Base-by-base conservation (phyloP, 2,888 invertebrate genomes). In the Paralinhomoeus sp. region DNA sequence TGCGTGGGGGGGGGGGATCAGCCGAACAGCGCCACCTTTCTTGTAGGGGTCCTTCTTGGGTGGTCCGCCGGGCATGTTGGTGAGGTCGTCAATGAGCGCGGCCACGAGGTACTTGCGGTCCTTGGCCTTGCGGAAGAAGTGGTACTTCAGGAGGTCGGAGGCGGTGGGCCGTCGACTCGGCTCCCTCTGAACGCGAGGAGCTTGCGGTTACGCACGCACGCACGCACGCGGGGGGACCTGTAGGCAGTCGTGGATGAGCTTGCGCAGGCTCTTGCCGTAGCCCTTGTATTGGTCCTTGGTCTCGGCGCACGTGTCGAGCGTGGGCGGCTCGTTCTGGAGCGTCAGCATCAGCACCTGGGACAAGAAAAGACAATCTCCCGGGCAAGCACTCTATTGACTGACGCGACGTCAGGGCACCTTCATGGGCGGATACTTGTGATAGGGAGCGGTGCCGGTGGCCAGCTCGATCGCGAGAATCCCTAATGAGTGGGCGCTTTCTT, bases 341-440 rank as follows among this genome's bases (percentile, higher is more conserved):
- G 93, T 97, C 51, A 97, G 68, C 89, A 97, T 91, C 45, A 97
- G 71, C 42, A 97, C 72, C 68, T 68, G 50, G 7, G 51, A 41
- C 23, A 33, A 7, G 35, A 5, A 17, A 17, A 27, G 18, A 35
- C n/a, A n/a, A n/a, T n/a, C n/a, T n/a, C n/a, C n/a, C n/a, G n/a
- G n/a, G n/a, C n/a, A n/a, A n/a, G n/a, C n/a, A n/a, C n/a, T n/a
- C n/a, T n/a, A n/a, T n/a, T n/a, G n/a, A n/a, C n/a, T n/a, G n/a
- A n/a, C n/a, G 15, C 31, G 15, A 31, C 31, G 15, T 12, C 31
- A 31, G 15, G 18, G 37, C 41, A 61, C 83, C 70, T 97, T 97
- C 91, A 97, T 91, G 1, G 97, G 89, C 31, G 97, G 89, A 64
- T 83, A 93, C 64, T 87, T 91, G 64, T 93, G 91, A 64, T 97